phyloP scores from a whole-genome alignment of 2,113 vertebrate genomes.

The Dasypus novemcinctus region DNA sequence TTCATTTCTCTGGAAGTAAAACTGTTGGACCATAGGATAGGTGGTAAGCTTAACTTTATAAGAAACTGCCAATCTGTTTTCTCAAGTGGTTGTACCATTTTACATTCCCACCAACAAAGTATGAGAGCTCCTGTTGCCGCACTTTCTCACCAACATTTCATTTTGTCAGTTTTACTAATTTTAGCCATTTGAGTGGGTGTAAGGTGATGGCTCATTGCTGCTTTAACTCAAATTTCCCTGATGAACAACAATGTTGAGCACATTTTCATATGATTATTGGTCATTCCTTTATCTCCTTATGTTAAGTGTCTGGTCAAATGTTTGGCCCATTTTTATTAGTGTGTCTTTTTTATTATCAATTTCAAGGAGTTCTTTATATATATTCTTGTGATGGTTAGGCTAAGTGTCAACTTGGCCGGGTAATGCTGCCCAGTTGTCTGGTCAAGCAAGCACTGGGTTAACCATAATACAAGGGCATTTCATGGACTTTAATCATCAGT shows the following conservation, averaged over 20 bases:
- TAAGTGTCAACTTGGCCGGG: no score
- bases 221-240: background rate
- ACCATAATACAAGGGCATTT: no score
- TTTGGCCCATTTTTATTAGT: background rate
- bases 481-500: no score
- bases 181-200: background rate
- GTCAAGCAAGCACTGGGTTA: no score
- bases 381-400: background rate
- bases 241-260: background rate
- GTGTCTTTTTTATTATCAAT: background rate
- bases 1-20: background rate
- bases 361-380: background rate
- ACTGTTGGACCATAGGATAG: background rate
- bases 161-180: background rate
- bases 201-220: background rate
- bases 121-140: background rate
- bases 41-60: background rate
- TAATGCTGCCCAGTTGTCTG: no score
- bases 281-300: background rate
- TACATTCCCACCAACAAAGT: background rate
- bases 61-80: background rate
- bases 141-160: background rate
- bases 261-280: background rate
- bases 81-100: background rate
- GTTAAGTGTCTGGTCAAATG: background rate